Conservation (phyloP, 2,888 invertebrate species). For the Uropetala carovei region DNA sequence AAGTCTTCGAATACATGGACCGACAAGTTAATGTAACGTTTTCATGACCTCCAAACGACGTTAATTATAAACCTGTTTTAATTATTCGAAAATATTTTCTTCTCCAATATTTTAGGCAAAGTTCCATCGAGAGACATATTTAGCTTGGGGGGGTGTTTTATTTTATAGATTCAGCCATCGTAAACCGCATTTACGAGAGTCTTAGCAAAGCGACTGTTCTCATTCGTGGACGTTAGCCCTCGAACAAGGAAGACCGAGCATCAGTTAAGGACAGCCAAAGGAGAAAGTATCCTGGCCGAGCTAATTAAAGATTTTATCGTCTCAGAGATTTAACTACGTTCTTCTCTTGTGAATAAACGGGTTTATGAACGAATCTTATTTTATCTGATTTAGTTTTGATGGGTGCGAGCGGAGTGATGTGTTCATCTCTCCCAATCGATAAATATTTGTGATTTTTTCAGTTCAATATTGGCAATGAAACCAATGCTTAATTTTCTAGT, state of each 20-base stretch:
- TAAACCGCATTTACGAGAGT: not conserved
- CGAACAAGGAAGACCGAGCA: not conserved
- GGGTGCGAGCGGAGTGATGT: too few species aligned
- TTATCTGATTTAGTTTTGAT: not conserved
- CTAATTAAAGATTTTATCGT: not conserved
- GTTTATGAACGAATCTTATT: not conserved
- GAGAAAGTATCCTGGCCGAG: slow-evolving; percentile 6
- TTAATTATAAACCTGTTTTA: not conserved
- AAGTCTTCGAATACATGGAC: not conserved
- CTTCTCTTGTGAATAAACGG: not conserved
- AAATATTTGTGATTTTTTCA: too few species aligned
- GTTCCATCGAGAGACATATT: slow-evolving; percentile 5
- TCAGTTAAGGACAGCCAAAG: not conserved
- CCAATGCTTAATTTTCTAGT: too few species aligned
- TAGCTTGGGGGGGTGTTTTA: not conserved
- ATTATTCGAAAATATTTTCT: not conserved
- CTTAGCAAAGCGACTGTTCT: not conserved
- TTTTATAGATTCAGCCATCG: slow-evolving; percentile 1
- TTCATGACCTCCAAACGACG: not conserved
- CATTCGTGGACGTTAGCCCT: not conserved
- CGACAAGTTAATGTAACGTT: not conserved
- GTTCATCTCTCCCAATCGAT: too few species aligned
- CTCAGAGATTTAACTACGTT: not conserved
- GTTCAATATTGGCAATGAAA: too few species aligned
- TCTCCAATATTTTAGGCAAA: not conserved